A percentile compares a stretch with the other conserved stretches of the same genome.
phyloP scores from a whole-genome alignment of 2,113 vertebrate genomes.

The Anarrhichthys ocellatus region DNA sequence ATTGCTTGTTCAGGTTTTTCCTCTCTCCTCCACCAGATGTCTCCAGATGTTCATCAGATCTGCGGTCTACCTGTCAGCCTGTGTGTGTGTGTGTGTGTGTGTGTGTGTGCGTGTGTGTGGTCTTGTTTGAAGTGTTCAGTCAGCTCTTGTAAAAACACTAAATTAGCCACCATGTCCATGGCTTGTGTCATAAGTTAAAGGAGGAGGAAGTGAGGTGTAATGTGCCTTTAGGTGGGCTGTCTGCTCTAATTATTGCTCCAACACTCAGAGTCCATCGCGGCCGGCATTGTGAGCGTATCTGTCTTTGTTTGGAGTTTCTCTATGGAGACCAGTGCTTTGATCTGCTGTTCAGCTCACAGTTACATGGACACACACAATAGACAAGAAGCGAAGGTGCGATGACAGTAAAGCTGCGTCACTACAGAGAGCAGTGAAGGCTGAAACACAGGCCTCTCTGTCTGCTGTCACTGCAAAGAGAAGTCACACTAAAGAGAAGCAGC shows the following conservation, averaged over 20 bases:
- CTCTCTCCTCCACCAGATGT: conserved; percentile 63
- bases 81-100: conserved; percentile 33
- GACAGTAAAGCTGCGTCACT: conserved; percentile 33
- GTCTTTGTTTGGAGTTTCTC: conserved; percentile 75
- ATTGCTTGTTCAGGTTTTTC: not conserved
- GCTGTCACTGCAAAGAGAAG: not conserved
- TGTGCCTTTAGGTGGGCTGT: conserved; percentile 54
- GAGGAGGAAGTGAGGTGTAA: conserved; percentile 58
- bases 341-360: conserved; percentile 50
- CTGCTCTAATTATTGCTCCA: conserved; percentile 44
- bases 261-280: conserved; percentile 33
- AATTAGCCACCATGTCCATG: conserved; percentile 53
- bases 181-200: conserved; percentile 60
- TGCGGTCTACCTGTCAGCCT: not conserved
- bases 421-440: not conserved
- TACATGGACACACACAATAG: conserved; percentile 46
- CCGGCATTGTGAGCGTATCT: conserved; percentile 44
- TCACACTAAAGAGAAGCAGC: not conserved
- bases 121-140: conserved; percentile 67
- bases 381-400: conserved; percentile 13
- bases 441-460: not conserved
- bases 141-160: conserved; percentile 65
- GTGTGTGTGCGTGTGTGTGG: conserved; percentile 60
- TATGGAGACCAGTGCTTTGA: conserved; percentile 76
- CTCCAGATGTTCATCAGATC: conserved; percentile 43